Base-by-base conservation (phyloP, 2,888 invertebrate species). In the Coleophora deauratella region DNA sequence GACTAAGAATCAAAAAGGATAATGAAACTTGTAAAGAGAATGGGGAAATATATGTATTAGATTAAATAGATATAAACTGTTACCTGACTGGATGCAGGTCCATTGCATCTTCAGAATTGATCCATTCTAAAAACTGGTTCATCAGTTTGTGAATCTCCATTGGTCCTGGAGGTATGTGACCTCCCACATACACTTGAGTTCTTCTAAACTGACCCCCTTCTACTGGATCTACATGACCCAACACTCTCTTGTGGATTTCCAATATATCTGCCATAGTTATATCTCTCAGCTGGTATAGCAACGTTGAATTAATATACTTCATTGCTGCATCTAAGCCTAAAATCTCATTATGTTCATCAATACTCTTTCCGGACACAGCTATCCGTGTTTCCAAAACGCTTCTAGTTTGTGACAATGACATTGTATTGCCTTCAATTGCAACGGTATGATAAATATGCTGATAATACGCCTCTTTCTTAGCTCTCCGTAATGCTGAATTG, bases 321-420 rank as follows among this genome's bases (percentile, higher is more conserved):
- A 99, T 92, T 0, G 99, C 99, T 14, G 96, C 91, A 76, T 99
- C 98, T 66, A 99, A 85, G 27, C 96, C 96, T 34, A 98, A 78
- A 57, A 99, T 96, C 86, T 99, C 99, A 86, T 98, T 98, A 69
- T 99, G 99, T 64, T 99, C 99, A 55, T 95, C 90, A 38, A 99
- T 91, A 65, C 97, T 97, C 76, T 98, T 98, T 0, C 96, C 95
- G 38, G 90, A 90, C 1, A 97, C 93, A 0, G 85, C 85, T 55
- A 85, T 64, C 43, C 82, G 89, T 0, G 98, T 98, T 78, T 99
- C 98, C 14, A 99, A 87, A 46, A 99, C 91, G 43, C 93, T 93
- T 50, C 97, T 88, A 0, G 98, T 95, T 72, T 99, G 96, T 14
- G 93, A 91, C 33, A 99, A 84, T 2, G 95, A 94, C 93, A 99